Base-by-base conservation (phyloP, 2,888 invertebrate species). In the Lepidocyrtinus sp. region DNA sequence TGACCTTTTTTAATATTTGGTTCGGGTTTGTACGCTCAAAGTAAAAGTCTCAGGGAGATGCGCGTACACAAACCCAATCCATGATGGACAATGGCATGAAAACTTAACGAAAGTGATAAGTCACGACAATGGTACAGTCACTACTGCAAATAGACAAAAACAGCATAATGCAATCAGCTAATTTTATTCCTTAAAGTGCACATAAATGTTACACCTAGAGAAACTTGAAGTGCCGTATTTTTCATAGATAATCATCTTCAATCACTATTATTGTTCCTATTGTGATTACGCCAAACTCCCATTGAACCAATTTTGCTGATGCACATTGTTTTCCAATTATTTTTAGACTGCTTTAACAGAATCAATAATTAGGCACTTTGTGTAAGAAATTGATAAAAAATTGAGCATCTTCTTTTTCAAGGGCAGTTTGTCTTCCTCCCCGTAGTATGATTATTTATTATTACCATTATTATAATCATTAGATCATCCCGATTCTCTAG, bases 41-140 rank as follows among this genome's bases (percentile, higher is more conserved):
- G 50, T 50, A 50, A 50, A 50, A 50, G 50, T 50, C 12, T n/a
- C n/a, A n/a, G 12, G n/a, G 50, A 12, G 2, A 50, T 50, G 17
- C 50, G 50, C 50, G 5, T n/a, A 50, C n/a, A 50, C n/a, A n/a
- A n/a, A n/a, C n/a, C n/a, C n/a, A n/a, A n/a, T 12, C 17, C n/a
- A 50, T 50, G 50, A 50, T 50, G 50, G 50, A 50, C 50, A 50
- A 50, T 50, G 50, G n/a, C 50, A 50, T 50, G 50, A 50, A 15
- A 50, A 17, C 50, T 26, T n/a, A 36, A 25, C 27, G 17, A 36
- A 64, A 64, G 64, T 64, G 64, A 64, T 64, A 25, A 64, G 64
- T 64, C 64, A 64, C 64, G 64, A 64, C 50, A 50, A 50, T 12
- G 17, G 50, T 12, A 50, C n/a, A n/a, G n/a, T n/a, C n/a, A n/a